These are phyloP conservation scores for Gymnocypris eckloni DNA, from an alignment of 2,797 vertebrate species.

Conservation along the genomic window DNA sequence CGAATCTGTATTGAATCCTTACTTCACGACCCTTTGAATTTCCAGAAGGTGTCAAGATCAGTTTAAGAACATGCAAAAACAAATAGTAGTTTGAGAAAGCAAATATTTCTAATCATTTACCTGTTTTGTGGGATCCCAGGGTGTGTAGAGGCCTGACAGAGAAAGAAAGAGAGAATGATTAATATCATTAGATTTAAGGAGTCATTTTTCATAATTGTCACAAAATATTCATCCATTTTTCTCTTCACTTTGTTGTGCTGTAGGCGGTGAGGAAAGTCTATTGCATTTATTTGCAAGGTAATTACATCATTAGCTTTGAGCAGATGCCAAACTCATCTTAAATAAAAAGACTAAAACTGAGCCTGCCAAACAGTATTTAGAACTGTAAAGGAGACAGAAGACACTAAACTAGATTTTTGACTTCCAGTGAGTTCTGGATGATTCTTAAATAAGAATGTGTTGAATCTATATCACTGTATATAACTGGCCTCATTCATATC, in stretches of 20 bases:
- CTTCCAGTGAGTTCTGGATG: neutral
- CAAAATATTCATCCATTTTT: conserved; percentile 38
- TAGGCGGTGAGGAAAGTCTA: conserved; percentile 61
- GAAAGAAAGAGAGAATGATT: conserved; percentile 61
- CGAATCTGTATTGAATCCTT: neutral
- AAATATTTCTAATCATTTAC: conserved; percentile 72
- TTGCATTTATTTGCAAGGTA: conserved; percentile 77
- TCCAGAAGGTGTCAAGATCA: neutral
- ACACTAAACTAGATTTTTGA: neutral
- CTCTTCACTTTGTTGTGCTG: conserved; percentile 64
- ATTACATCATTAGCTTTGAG: conserved; percentile 79
- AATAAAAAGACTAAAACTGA: conserved; percentile 36
- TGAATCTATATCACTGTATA: neutral
- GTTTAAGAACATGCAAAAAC: neutral
- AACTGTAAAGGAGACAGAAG: neutral
- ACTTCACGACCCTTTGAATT: neutral
- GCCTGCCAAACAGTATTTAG: neutral
- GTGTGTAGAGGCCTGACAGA: conserved; percentile 93
- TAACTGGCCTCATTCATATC: neutral
- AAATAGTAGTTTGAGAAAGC: neutral
- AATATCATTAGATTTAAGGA: neutral
- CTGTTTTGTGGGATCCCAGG: conserved; percentile 97
- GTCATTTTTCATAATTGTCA: conserved; percentile 1
- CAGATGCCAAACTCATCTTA: conserved; percentile 55
- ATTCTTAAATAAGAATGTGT: neutral